phyloP scores from a whole-genome alignment of 2,797 vertebrate genomes.

The Steatocranus sp. region DNA sequence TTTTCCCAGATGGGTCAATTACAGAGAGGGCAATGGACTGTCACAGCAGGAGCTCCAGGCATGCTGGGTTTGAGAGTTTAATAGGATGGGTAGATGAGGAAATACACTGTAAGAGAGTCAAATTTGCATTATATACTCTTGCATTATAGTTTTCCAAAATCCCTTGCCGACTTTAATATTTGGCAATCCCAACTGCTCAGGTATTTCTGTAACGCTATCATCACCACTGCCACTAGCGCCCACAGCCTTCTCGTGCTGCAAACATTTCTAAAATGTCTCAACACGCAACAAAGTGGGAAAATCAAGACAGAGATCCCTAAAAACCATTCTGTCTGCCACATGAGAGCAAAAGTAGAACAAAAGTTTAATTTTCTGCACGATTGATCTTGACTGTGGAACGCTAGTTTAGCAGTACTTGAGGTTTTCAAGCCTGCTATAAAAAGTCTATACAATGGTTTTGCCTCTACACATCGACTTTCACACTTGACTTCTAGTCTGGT shows the following conservation, averaged over 20 bases:
- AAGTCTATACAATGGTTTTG: neutral
- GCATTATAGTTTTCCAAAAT: neutral
- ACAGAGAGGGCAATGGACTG: conserved; percentile 26
- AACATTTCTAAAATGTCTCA: neutral
- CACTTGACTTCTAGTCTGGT: neutral
- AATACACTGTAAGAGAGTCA: neutral
- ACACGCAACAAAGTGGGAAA: neutral
- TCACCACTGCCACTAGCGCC: neutral
- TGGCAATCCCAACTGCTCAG: neutral
- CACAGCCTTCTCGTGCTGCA: neutral
- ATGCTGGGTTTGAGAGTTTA: neutral
- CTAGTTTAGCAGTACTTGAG: conserved; percentile 6
- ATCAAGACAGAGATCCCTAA: neutral
- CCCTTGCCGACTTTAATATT: neutral
- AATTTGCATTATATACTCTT: neutral
- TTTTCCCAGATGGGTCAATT: conserved; percentile 60
- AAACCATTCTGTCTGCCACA: neutral
- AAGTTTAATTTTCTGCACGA: conserved; percentile 40
- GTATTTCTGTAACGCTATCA: neutral
- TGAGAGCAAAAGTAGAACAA: conserved; percentile 26
- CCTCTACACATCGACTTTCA: neutral
- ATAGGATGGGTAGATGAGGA: neutral
- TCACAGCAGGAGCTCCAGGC: conserved; percentile 25
- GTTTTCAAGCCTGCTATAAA: neutral
- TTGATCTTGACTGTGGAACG: conserved; percentile 2